These are phyloP conservation scores for Neotoma lepida DNA, from an alignment of 2,113 vertebrate genomes.

Conservation along the genomic window DNA sequence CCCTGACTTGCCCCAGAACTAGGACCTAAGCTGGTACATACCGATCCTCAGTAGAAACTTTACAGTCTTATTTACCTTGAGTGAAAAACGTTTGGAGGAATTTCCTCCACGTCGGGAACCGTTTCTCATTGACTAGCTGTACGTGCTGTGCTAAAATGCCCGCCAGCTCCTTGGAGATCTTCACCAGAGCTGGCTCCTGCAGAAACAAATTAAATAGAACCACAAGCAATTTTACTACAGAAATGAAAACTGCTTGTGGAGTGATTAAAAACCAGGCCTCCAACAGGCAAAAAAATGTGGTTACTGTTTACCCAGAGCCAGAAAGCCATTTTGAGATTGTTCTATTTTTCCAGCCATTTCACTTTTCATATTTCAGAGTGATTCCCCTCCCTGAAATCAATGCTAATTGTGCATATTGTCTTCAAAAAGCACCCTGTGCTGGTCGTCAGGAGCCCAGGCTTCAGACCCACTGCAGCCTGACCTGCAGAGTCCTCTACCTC, in stretches of 20 bases:
- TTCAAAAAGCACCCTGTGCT: not conserved
- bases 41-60: slow-evolving; percentile 81
- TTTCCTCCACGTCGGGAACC: slow-evolving; percentile 92
- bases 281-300: slow-evolving; percentile 88
- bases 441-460: not conserved
- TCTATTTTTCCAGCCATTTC: slow-evolving; percentile 72
- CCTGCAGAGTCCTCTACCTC: not conserved
- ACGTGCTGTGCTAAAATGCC: slow-evolving; percentile 91
- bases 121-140: slow-evolving; percentile 89
- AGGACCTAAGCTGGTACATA: slow-evolving; percentile 78
- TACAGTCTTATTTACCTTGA: slow-evolving; percentile 93
- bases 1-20: slow-evolving; percentile 78
- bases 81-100: slow-evolving; percentile 93
- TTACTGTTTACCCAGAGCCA: slow-evolving; percentile 91
- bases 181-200: slow-evolving; percentile 91
- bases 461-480: not conserved
- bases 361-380: slow-evolving; percentile 71
- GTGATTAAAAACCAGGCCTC: slow-evolving; percentile 91
- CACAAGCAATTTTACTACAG: slow-evolving; percentile 91
- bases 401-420: not conserved
- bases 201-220: slow-evolving; percentile 89
- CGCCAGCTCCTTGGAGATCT: slow-evolving; percentile 93
- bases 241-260: slow-evolving; percentile 91
- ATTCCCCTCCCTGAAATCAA: not conserved
- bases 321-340: slow-evolving; percentile 86